Conservation (phyloP, 2,797 vertebrate genomes). For the Columba guinea region DNA sequence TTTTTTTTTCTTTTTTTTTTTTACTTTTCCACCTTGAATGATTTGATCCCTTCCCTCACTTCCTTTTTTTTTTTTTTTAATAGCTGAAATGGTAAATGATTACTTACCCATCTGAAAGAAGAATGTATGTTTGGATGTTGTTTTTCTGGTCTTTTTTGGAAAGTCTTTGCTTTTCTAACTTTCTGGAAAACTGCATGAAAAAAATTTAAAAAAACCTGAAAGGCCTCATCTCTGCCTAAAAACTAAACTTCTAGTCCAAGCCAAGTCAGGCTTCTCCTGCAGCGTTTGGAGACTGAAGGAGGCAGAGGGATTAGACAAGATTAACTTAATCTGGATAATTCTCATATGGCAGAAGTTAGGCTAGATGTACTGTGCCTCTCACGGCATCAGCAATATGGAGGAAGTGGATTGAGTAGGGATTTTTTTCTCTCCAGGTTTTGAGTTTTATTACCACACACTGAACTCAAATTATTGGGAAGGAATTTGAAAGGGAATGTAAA, state of each 20-base stretch:
- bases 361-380: neutral
- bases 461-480: neutral
- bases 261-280: neutral
- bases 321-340: neutral
- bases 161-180: neutral
- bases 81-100: neutral
- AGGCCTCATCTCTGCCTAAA: neutral
- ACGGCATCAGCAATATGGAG: neutral
- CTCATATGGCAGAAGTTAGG: neutral
- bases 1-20: neutral
- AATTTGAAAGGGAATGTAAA: neutral
- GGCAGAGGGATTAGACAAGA: neutral
- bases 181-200: neutral
- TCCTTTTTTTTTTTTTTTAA: neutral
- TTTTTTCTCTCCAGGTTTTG: slow-evolving; percentile 2
- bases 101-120: neutral
- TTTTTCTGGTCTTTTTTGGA: neutral
- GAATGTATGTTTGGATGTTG: neutral
- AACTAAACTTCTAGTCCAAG: neutral
- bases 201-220: neutral
- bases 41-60: neutral
- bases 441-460: neutral
- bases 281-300: neutral
- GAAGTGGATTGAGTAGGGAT: neutral
- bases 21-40: neutral